These are phyloP conservation scores for Lota lota DNA, from an alignment of 2,113 vertebrate species.

Conservation along the genomic window DNA sequence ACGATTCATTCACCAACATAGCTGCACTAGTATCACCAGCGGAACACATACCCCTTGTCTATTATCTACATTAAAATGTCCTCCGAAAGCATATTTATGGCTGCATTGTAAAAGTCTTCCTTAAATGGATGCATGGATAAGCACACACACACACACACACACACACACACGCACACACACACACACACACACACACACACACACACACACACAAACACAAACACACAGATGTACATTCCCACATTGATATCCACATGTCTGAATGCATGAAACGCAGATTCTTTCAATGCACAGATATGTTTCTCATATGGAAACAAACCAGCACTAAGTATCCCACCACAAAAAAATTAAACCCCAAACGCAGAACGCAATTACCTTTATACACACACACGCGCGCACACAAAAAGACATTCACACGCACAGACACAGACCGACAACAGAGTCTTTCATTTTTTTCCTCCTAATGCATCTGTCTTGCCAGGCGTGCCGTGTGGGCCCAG, in stretches of 20 bases:
- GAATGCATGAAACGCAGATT: no score
- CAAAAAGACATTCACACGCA: slow-evolving; percentile 39
- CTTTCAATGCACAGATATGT: no score
- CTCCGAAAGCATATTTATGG: no score
- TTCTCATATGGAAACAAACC: no score
- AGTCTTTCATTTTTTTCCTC: slow-evolving; percentile 3
- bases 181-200: slow-evolving; percentile 4
- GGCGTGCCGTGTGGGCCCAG: slow-evolving; percentile 24
- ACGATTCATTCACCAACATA: no score
- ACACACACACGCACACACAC: neutral
- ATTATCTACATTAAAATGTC: no score
- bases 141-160: neutral
- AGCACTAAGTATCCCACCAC: neutral
- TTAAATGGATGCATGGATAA: no score
- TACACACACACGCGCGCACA: slow-evolving; percentile 31
- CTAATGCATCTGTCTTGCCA: neutral
- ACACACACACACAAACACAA: neutral
- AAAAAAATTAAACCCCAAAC: slow-evolving; percentile 30
- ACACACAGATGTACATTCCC: neutral
- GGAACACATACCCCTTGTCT: no score
- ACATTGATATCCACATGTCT: neutral
- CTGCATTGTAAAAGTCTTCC: no score
- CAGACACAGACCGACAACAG: slow-evolving; percentile 39
- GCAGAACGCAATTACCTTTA: slow-evolving; percentile 9
- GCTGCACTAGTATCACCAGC: no score